Conservation (phyloP, 2,888 invertebrate genomes). For the Phyllotreta cruciferae region DNA sequence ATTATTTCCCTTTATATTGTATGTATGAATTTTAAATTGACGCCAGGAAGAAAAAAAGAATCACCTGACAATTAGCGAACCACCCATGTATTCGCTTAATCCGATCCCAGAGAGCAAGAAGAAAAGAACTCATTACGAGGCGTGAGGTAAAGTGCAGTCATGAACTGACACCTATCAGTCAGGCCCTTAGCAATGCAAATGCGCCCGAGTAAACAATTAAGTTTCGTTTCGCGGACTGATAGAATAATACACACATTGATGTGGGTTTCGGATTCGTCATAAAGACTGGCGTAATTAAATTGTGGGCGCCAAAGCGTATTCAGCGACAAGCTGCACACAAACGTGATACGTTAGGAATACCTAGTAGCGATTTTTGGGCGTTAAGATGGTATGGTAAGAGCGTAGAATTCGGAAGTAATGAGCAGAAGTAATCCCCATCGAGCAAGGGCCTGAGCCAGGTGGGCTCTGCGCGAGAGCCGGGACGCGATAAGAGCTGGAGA, state of each 20-base stretch:
- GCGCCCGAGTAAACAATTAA: conserved; percentile 51
- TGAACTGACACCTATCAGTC: conserved; percentile 55
- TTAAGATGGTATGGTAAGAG: too few relatives aligned
- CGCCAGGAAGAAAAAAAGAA: too few relatives aligned
- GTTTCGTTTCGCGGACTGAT: conserved; percentile 43
- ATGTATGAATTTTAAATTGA: too few relatives aligned
- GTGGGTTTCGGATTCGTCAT: conserved; percentile 44
- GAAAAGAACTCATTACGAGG: conserved; percentile 49
- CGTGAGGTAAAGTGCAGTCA: conserved; percentile 50
- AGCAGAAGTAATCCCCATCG: not conserved
- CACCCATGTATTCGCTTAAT: conserved; percentile 36
- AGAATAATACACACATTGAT: conserved; percentile 50
- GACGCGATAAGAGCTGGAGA: conserved; percentile 35
- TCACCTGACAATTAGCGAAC: conserved; percentile 11
- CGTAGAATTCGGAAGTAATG: not conserved
- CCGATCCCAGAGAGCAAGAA: conserved; percentile 37
- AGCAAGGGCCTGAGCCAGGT: conserved; percentile 29
- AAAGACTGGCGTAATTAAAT: conserved; percentile 46
- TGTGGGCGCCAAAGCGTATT: conserved; percentile 39
- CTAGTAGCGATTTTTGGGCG: too few relatives aligned
- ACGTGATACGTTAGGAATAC: too few relatives aligned
- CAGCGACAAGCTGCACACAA: too few relatives aligned
- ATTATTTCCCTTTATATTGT: too few relatives aligned
- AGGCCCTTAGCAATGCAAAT: conserved; percentile 56
- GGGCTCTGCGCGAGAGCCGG: conserved; percentile 34